Conservation (phyloP, 1,140 invertebrate species). For the Homalodisca vitripennis region DNA sequence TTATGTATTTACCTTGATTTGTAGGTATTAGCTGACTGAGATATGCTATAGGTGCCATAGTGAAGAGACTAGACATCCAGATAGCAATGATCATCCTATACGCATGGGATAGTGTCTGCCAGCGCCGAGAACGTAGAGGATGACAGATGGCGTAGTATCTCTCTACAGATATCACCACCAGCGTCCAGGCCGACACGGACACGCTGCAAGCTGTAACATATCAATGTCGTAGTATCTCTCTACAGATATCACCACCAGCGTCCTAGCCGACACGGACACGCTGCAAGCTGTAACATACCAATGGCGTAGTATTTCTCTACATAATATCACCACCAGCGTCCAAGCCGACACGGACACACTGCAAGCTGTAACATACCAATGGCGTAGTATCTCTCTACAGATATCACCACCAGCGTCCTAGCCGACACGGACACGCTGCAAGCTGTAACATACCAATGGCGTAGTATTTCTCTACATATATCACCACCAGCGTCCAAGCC, state of each 20-base stretch:
- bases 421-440: too few relatives aligned
- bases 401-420: too few relatives aligned
- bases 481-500: too few relatives aligned
- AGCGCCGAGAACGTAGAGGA: slow-evolving; percentile 75
- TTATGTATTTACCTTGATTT: slow-evolving; percentile 51
- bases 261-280: too few relatives aligned
- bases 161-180: slow-evolving; percentile 84
- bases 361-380: too few relatives aligned
- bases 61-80: slow-evolving; percentile 74
- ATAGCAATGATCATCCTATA: slow-evolving; percentile 73
- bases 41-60: slow-evolving; percentile 76
- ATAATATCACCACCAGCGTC: too few relatives aligned
- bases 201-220: slow-evolving; percentile 60
- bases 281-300: too few relatives aligned
- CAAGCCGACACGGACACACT: too few relatives aligned
- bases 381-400: too few relatives aligned
- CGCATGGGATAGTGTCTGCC: slow-evolving; percentile 77
- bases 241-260: neutral
- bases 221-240: neutral
- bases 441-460: too few relatives aligned
- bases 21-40: slow-evolving; percentile 62
- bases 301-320: too few relatives aligned
- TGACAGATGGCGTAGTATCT: slow-evolving; percentile 94
- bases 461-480: too few relatives aligned
- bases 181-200: slow-evolving; percentile 79